Evolutionary conservation across 2,888 invertebrate genomes (phyloP).

Genomic region (Xiphydria camelus): DNA sequence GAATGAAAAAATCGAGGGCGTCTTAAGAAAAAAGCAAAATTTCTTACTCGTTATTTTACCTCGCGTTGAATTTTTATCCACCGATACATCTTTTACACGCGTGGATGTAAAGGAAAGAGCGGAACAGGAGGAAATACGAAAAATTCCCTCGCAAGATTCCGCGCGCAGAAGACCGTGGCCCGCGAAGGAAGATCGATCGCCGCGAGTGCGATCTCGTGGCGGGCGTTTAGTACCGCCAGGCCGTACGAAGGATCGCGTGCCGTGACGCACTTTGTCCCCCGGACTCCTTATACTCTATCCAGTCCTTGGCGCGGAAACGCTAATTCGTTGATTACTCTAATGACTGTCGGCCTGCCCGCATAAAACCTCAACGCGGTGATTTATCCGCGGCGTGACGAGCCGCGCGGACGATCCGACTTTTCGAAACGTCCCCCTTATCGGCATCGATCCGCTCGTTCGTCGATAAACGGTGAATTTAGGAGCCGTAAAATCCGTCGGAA

Average conservation of each 20-base stretch:
- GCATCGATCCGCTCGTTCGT: no score
- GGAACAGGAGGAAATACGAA: background rate
- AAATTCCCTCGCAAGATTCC: background rate
- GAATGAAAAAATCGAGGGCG: no score
- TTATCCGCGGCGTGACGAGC: background rate
- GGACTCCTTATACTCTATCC: conserved; percentile 47
- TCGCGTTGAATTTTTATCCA: no score
- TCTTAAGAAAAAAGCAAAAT: no score
- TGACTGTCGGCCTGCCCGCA: conserved; percentile 37
- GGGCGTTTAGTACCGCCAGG: conserved; percentile 24
- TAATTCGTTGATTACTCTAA: conserved; percentile 53
- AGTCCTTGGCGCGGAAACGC: conserved; percentile 49
- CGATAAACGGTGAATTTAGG: no score
- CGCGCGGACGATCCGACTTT: no score
- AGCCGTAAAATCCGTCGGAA: no score
- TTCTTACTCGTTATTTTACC: no score
- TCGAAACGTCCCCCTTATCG: no score
- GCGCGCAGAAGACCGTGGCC: background rate
- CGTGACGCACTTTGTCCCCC: conserved; percentile 50
- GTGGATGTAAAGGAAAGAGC: no score
- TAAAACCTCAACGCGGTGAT: background rate
- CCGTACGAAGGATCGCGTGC: conserved; percentile 42
- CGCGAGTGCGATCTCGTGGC: conserved; percentile 3
- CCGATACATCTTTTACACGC: no score
- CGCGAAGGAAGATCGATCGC: background rate